Percentiles rank a stretch among this genome's conserved stretches.
Evolutionary conservation across 2,113 vertebrate species (phyloP).

Genomic region (Leptobrachium leishanense): DNA sequence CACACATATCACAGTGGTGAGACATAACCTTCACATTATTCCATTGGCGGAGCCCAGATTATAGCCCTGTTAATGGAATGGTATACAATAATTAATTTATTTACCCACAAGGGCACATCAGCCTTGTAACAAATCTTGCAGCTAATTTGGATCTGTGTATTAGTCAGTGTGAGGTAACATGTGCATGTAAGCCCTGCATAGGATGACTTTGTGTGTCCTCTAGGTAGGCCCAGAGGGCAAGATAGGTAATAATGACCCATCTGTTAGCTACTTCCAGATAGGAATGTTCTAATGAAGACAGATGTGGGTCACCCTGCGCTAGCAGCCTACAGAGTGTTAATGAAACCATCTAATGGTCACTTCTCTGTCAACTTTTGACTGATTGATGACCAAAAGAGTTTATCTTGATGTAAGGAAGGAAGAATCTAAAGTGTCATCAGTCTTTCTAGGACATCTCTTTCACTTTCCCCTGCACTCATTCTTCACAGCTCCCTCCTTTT

Average conservation of each 20-base stretch:
- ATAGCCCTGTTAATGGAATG: neutral
- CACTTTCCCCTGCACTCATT: conserved; percentile 43
- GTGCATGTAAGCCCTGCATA: conserved; percentile 51
- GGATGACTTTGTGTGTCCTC: conserved; percentile 70
- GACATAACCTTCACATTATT: no score
- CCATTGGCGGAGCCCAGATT: neutral
- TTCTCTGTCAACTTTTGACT: conserved; percentile 69
- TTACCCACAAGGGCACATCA: conserved; percentile 11
- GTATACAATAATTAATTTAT: neutral
- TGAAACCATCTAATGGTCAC: conserved; percentile 80
- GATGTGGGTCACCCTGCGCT: conserved; percentile 72
- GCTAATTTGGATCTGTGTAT: conserved; percentile 48
- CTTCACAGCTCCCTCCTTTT: conserved; percentile 48
- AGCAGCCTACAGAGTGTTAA: conserved; percentile 72
- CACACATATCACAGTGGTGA: no score
- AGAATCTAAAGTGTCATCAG: conserved; percentile 62
- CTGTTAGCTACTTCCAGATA: conserved; percentile 73
- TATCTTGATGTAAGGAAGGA: conserved; percentile 67
- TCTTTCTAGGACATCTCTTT: conserved; percentile 56
- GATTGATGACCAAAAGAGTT: conserved; percentile 71
- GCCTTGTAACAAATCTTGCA: conserved; percentile 25
- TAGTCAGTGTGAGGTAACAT: conserved; percentile 50
- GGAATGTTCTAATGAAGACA: conserved; percentile 83
- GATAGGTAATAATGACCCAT: conserved; percentile 76
- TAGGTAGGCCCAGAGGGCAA: conserved; percentile 73